Base-by-base conservation (phyloP, 2,797 vertebrate genomes). In the Channallabes apus region DNA sequence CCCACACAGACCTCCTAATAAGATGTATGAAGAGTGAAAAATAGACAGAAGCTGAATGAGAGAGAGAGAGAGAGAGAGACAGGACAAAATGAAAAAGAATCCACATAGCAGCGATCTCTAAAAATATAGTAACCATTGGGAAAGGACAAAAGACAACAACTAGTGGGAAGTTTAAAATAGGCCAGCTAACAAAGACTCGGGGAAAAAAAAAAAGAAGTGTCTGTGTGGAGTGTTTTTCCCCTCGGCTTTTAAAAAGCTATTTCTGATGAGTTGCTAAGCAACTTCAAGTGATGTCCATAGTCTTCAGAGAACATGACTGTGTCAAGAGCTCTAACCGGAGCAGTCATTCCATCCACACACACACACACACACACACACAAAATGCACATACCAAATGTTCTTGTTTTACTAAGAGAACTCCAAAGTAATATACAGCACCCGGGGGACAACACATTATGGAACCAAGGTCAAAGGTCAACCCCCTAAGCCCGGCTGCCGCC, bases 231-330 rank as follows among this genome's bases (percentile, higher is more conserved):
- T 80, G 86, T 82, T 75, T 67, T 64, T 41, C 67, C 79, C 41
- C 11, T 54, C 27, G 59, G 80, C 80, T 87, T 77, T 87, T 87
- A 78, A 82, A 82, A 82, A 79, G 83, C 79, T 85, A 87, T 87
- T 87, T 85, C 83, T 79, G 83, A 85, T 82, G 86, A 85, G 86
- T 87, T 87, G 86, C 86, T 85, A 72, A 85, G 86, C 86, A 87
- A 87, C 86, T 85, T 85, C 83, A 85, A 85, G 83, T 82, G 83
- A 82, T 87, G 84, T 64, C 83, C 84, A 11, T 76, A 79, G 73
- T 61, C 84, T 82, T 85, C 83, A 87, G 83, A 71, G 80, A 81
- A 85, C 65, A 79, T 58, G 80, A 82, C 22, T 72, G 65, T 87
- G 83, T 87, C 86, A 84, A 85, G 86, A 85, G 85, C 81, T 78